Percentiles rank a stretch among this genome's conserved stretches.
Evolutionary conservation across 1,140 invertebrate genomes (phyloP).

Genomic region (Caenorhabditis remanei): DNA sequence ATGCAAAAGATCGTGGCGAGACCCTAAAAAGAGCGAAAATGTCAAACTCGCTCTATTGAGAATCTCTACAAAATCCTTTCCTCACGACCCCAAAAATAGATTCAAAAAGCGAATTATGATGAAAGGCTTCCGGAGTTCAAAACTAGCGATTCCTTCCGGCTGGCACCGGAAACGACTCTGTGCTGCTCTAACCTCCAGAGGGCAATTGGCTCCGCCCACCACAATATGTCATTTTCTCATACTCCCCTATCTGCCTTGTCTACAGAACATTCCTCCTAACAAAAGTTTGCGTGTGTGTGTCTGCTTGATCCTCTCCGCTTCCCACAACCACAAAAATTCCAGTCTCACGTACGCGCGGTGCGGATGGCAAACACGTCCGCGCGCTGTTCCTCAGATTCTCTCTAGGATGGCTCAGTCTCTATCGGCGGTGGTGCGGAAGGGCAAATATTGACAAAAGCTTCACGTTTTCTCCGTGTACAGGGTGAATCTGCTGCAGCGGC

Average conservation of each 20-base stretch:
- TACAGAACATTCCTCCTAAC: slow-evolving; percentile 28
- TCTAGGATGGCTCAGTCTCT: slow-evolving; percentile 3
- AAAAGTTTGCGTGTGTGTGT: neutral
- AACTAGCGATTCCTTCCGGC: neutral
- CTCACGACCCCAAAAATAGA: too few species aligned
- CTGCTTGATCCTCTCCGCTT: neutral
- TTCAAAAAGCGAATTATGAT: too few species aligned
- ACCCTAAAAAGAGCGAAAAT: too few species aligned
- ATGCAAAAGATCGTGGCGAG: too few species aligned
- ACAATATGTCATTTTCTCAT: slow-evolving; percentile 38
- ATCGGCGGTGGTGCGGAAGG: slow-evolving; percentile 6
- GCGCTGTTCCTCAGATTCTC: slow-evolving; percentile 13
- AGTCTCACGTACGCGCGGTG: slow-evolving; percentile 17
- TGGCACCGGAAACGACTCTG: neutral
- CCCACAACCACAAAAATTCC: slow-evolving; percentile 19
- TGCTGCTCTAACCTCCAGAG: slow-evolving; percentile 43
- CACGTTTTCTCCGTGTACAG: slow-evolving; percentile 55
- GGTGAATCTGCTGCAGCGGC: slow-evolving; percentile 11
- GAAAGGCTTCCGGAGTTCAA: neutral
- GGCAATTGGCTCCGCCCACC: slow-evolving; percentile 42
- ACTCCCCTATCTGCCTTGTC: slow-evolving; percentile 12
- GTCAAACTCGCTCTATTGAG: too few species aligned
- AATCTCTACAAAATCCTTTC: too few species aligned
- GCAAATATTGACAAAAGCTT: slow-evolving; percentile 53
- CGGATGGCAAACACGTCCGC: slow-evolving; percentile 41